These are phyloP conservation scores for Rhizoglyphus robini DNA, from an alignment of 1,140 invertebrate genomes.

Conservation along the genomic window DNA sequence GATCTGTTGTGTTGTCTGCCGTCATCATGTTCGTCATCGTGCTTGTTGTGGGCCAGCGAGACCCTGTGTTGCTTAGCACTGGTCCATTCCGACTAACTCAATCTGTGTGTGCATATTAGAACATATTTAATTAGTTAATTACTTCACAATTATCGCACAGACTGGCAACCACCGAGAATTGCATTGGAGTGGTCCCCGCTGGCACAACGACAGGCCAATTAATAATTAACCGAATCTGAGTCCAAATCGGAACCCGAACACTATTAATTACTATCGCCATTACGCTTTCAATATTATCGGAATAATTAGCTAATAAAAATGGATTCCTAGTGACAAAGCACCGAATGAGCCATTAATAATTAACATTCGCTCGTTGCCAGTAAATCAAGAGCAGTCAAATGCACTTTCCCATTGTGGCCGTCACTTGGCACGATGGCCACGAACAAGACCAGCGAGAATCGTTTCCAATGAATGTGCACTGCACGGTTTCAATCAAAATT, in stretches of 20 bases:
- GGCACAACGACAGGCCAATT: no score
- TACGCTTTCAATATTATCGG: constrained; percentile 8
- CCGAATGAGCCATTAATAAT: background rate
- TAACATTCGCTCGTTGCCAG: background rate
- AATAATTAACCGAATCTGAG: constrained; percentile 6
- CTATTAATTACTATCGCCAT: constrained; percentile 12
- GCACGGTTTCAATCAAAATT: constrained; percentile 1
- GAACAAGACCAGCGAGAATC: background rate
- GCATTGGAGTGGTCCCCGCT: background rate
- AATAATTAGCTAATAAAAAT: constrained; percentile 15
- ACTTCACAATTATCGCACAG: constrained; percentile 15
- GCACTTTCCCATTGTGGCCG: background rate
- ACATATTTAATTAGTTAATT: constrained; percentile 19
- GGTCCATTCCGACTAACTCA: background rate
- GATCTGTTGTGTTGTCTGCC: no score
- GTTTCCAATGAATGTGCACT: background rate
- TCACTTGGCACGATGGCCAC: background rate
- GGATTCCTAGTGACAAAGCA: background rate
- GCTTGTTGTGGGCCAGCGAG: background rate
- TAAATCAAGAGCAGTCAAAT: constrained; percentile 4
- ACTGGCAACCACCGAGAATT: background rate
- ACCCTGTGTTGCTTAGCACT: background rate
- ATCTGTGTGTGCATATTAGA: constrained; percentile 12
- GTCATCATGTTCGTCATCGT: no score
- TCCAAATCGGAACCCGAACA: background rate